Evolutionary conservation across 1,140 invertebrate species (phyloP), one percentile per base, ranked within the genome.

Genomic region (Tetraneura akinire): DNA sequence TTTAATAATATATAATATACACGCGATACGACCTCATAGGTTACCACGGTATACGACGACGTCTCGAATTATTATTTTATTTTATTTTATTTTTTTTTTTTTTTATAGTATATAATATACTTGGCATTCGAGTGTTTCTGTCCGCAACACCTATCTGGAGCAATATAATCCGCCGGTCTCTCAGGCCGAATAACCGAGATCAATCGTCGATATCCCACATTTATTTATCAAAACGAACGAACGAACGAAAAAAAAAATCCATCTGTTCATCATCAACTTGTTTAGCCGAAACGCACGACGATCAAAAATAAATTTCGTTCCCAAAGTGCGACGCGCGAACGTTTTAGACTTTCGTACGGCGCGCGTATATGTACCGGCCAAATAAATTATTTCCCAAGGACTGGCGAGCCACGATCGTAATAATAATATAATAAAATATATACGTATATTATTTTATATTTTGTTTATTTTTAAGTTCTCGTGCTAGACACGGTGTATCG

Each of bases 141-240:
- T 70, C 66, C 66, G 66, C 45, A 51, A 71, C 16, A 71, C 45
- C 68, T n/a, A n/a, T 71, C 66, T 68, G 37, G 42, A 47, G 23
- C 32, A 42, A 64, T 64, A 64, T 64, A 47, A 42, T 68, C 32
- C 47, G 21, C n/a, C 42, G 42, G 10, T 53, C 64, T 70, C 66
- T 49, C 23, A 45, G 23, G 13, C 29, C 68, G 45, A 71, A 49
- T 51, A 37, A 71, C 68, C 68, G 68, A 23, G 68, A 51, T 71
- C 68, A 71, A 71, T 71, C 68, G 45, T 71, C 68, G 68, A 71
- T 51, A 51, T 49, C 26, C 47, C 42, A 68, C 66, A n/a, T 71
- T 71, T 51, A 51, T 71, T 51, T 29, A 29, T 71, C 45, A 29
- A 71, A 49, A 29, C n/a, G n/a, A n/a, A n/a, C n/a, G n/a, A 37